These are phyloP conservation scores for Noctilio leporinus DNA, from an alignment of 2,113 vertebrate genomes.

Conservation along the genomic window DNA sequence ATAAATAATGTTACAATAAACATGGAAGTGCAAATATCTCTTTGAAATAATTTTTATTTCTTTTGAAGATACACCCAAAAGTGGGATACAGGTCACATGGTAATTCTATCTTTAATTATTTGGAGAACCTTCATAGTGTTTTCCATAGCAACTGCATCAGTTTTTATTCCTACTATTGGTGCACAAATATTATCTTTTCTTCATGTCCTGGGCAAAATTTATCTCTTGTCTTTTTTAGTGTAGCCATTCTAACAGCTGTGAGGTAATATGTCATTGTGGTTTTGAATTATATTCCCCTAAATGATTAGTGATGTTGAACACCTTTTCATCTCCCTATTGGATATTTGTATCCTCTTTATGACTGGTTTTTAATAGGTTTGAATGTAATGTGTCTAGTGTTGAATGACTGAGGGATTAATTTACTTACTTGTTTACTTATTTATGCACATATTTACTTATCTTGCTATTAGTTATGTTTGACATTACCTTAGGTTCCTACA, in stretches of 20 bases:
- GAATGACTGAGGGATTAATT: background rate
- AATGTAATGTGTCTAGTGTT: background rate
- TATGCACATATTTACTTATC: background rate
- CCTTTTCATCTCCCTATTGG: background rate
- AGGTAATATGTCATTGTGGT: background rate
- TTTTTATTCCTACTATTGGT: background rate
- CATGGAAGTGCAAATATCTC: background rate
- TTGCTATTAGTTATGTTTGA: background rate
- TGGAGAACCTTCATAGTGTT: background rate
- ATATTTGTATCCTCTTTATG: background rate
- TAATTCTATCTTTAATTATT: background rate
- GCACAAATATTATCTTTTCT: background rate
- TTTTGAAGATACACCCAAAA: background rate
- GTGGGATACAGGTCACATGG: background rate
- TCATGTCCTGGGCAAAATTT: background rate
- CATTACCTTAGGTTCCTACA: background rate
- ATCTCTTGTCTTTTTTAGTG: background rate
- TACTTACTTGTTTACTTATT: background rate
- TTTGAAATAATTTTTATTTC: background rate
- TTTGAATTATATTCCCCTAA: background rate
- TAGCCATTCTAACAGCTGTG: background rate
- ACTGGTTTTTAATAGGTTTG: background rate
- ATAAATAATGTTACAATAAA: background rate
- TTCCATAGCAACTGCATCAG: background rate
- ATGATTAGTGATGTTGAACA: background rate